Conservation (phyloP, 2,888 invertebrate species). For the Macaria liturata region DNA sequence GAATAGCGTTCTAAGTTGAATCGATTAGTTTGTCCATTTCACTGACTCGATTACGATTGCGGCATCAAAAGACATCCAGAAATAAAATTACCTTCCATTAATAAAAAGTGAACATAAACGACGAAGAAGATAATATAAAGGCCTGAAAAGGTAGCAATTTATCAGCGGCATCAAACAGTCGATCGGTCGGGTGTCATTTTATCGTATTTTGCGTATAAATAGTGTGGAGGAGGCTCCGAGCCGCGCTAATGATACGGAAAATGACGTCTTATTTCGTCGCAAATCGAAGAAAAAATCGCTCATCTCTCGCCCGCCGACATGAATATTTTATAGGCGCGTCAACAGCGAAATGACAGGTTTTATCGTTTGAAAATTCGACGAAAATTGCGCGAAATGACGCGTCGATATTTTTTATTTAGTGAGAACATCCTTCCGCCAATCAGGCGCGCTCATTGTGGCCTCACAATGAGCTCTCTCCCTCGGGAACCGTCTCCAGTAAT, state of each 20-base stretch:
- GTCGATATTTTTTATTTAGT: constrained; percentile 83
- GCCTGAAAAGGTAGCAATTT: constrained; percentile 77
- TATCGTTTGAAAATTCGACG: constrained; percentile 83
- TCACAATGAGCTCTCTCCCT: constrained; percentile 72
- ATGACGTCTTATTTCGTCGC: constrained; percentile 83
- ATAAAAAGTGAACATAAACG: constrained; percentile 48
- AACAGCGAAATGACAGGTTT: constrained; percentile 84
- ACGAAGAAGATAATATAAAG: constrained; percentile 60
- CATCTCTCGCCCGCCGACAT: constrained; percentile 79
- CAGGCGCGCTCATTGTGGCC: constrained; percentile 77
- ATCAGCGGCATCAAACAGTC: constrained; percentile 82
- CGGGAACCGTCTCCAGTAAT: constrained; percentile 70
- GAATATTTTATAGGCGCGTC: constrained; percentile 84
- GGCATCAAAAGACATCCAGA: constrained; percentile 19
- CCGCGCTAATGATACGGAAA: constrained; percentile 84
- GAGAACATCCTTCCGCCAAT: constrained; percentile 83
- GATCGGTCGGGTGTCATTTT: constrained; percentile 80
- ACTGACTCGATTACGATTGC: constrained; percentile 21
- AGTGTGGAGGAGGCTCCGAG: constrained; percentile 76
- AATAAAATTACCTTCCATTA: constrained; percentile 26
- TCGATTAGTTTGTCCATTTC: constrained; percentile 19
- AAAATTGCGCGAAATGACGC: constrained; percentile 82
- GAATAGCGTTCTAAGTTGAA: constrained; percentile 14
- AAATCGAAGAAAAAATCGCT: constrained; percentile 83
- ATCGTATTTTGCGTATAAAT: constrained; percentile 83